A percentile compares a stretch with the other conserved stretches of the same genome.
Evolutionary conservation across 1,140 invertebrate species (phyloP).

Genomic region (Phocides pigmalion): DNA sequence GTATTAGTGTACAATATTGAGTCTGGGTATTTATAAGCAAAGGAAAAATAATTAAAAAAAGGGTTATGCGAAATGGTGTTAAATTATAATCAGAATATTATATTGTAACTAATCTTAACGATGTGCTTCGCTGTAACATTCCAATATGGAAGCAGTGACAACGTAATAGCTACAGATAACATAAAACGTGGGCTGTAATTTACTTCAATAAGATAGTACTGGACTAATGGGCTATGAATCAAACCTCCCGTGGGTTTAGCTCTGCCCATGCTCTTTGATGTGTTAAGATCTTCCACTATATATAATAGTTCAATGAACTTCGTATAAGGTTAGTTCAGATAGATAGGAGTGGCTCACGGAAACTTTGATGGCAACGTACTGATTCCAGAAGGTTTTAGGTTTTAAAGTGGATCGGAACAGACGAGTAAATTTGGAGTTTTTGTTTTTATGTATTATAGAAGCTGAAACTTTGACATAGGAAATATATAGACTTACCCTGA

Average conservation of each 20-base stretch:
- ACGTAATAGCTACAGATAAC: slow-evolving; percentile 14
- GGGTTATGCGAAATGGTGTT: not conserved
- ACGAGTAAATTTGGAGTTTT: no score
- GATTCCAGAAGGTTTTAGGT: no score
- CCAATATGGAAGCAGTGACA: not conserved
- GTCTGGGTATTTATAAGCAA: no score
- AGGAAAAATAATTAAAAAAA: no score
- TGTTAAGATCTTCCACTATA: slow-evolving; percentile 7
- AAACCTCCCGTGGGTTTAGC: slow-evolving; percentile 14
- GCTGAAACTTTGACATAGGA: not conserved
- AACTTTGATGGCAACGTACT: no score
- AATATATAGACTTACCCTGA: not conserved
- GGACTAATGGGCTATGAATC: slow-evolving; percentile 18
- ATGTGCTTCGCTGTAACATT: not conserved
- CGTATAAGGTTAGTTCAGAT: not conserved
- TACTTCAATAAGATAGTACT: slow-evolving; percentile 17
- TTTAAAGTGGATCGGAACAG: no score
- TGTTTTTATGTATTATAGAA: no score
- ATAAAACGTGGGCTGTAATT: slow-evolving; percentile 14
- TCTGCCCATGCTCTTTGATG: slow-evolving; percentile 13
- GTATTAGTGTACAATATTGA: no score
- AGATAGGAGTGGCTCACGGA: no score
- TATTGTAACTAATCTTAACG: not conserved
- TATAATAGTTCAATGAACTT: not conserved
- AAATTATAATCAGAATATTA: not conserved